Percentiles rank a stretch among this genome's conserved stretches.
Evolutionary conservation across 1,140 invertebrate species (phyloP).

Genomic region (Brachionus rubens): DNA sequence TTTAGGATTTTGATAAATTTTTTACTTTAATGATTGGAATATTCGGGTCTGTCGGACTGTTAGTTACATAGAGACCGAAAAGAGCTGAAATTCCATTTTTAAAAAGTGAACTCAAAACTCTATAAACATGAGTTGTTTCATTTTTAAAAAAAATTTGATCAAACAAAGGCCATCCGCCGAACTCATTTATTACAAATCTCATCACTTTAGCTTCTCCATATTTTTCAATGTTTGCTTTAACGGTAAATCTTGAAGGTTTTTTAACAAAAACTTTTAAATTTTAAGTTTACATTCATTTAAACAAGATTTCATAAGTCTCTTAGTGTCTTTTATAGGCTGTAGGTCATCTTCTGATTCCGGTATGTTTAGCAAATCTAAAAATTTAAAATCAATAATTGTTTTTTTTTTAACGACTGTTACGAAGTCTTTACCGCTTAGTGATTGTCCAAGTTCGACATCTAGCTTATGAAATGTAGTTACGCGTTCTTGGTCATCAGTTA

Average conservation of each 20-base stretch:
- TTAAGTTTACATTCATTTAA: conserved; percentile 70
- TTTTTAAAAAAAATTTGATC: conserved; percentile 50
- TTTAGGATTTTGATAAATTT: not conserved
- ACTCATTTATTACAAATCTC: conserved; percentile 66
- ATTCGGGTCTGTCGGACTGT: not conserved
- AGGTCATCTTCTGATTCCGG: conserved; percentile 51
- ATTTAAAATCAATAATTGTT: not conserved
- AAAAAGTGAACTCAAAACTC: not conserved
- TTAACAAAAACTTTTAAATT: not conserved
- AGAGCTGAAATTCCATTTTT: conserved; percentile 16
- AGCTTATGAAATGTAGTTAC: conserved; percentile 3
- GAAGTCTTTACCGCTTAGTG: conserved; percentile 1
- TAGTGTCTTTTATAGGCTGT: conserved; percentile 63
- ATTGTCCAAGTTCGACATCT: not conserved
- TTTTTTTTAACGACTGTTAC: not conserved
- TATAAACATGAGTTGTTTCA: not conserved
- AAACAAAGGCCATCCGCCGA: conserved; percentile 82
- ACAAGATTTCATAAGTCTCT: conserved; percentile 76
- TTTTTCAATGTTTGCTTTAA: conserved; percentile 61
- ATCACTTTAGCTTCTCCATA: conserved; percentile 71
- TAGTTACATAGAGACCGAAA: not conserved
- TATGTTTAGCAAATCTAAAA: not conserved
- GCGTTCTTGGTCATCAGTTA: not conserved
- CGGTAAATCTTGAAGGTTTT: too few species aligned
- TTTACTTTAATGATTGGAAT: conserved; percentile 5